phyloP scores from a whole-genome alignment of 1,140 invertebrate species.

The Mactra quadrangularis region DNA sequence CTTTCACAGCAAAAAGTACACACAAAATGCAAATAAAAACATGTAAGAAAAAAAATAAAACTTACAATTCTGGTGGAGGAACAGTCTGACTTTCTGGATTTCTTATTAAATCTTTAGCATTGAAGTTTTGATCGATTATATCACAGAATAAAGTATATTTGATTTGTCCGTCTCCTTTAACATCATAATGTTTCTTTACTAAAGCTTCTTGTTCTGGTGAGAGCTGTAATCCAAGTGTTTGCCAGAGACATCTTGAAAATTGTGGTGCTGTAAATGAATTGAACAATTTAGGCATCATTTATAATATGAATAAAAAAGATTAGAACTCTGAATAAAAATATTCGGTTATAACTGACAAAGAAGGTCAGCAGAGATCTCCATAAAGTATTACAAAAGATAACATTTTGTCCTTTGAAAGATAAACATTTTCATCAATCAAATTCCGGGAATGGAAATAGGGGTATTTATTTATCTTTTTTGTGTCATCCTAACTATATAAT shows the following conservation, averaged over 20 bases:
- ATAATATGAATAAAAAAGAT: neutral
- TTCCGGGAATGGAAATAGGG: too few relatives aligned
- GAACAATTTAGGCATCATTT: neutral
- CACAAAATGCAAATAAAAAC: too few relatives aligned
- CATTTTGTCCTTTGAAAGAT: too few relatives aligned
- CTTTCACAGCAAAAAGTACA: too few relatives aligned
- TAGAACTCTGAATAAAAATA: too few relatives aligned
- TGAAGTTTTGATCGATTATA: slow-evolving; percentile 78
- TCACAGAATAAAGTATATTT: slow-evolving; percentile 82
- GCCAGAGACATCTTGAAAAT: slow-evolving; percentile 82
- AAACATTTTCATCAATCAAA: too few relatives aligned
- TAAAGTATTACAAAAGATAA: too few relatives aligned
- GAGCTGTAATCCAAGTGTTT: slow-evolving; percentile 79
- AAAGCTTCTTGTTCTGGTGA: slow-evolving; percentile 75
- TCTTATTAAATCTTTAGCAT: slow-evolving; percentile 72
- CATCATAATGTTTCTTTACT: slow-evolving; percentile 79
- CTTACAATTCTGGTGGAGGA: slow-evolving; percentile 79
- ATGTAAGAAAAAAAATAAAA: too few relatives aligned
- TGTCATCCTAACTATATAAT: too few relatives aligned
- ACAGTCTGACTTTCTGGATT: slow-evolving; percentile 77
- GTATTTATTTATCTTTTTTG: too few relatives aligned
- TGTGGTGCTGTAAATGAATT: slow-evolving; percentile 77
- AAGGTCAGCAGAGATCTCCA: too few relatives aligned
- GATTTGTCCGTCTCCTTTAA: slow-evolving; percentile 77
- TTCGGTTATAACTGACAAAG: too few relatives aligned